Conservation (phyloP, 2,888 invertebrate species). For the Saturnia japonica region DNA sequence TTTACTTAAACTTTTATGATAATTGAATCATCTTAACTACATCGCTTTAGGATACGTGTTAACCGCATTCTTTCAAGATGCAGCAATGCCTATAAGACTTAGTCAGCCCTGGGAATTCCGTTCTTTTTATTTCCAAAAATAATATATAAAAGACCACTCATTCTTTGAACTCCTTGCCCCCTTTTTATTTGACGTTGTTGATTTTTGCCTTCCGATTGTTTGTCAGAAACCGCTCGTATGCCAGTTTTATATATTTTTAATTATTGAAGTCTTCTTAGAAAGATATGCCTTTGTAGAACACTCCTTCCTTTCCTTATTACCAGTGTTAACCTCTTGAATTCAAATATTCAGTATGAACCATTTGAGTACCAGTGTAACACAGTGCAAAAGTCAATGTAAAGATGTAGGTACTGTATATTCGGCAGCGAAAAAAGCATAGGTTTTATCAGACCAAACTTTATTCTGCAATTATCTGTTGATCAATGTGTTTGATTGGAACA, state of each 20-base stretch:
- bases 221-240: constrained; percentile 1
- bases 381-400: neutral
- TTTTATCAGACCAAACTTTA: neutral
- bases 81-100: constrained; percentile 15
- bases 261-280: neutral
- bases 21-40: constrained; percentile 11
- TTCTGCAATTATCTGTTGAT: too few relatives aligned
- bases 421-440: neutral
- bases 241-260: neutral
- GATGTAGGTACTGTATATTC: too few relatives aligned
- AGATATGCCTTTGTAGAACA: neutral
- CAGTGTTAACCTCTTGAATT: neutral
- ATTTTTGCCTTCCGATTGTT: neutral
- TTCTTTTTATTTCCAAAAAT: constrained; percentile 25
- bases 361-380: neutral
- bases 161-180: constrained; percentile 4
- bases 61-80: constrained; percentile 4
- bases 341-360: neutral
- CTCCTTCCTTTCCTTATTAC: neutral
- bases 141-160: constrained; percentile 18
- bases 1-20: constrained; percentile 14
- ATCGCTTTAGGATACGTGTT: constrained; percentile 7
- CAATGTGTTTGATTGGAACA: neutral
- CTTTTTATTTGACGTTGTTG: constrained; percentile 11
- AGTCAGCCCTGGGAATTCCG: constrained; percentile 26